Evolutionary conservation across 1,140 invertebrate genomes (phyloP), one percentile per base, ranked within the genome.

Genomic region (Vanessa atalanta): DNA sequence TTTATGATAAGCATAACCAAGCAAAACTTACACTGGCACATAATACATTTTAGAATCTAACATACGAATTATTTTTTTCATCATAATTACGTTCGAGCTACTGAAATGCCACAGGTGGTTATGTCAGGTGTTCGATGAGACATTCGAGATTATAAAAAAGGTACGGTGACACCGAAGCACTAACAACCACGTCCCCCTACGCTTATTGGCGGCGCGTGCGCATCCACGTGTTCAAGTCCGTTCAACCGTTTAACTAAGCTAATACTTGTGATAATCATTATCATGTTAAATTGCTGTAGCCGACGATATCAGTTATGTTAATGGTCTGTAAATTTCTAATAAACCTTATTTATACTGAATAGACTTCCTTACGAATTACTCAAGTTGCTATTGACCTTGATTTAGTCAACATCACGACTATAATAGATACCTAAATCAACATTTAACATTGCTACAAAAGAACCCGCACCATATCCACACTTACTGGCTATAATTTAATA

Each of bases 401-500:
- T 57, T 7, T 57, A 23, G 37, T 20, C 67, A 63, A 70, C 57
- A 14, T 70, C n/a, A 47, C 20, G 26, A 71, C 61, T 53, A 71
- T 64, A 65, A 72, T 60, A 43, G 64, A 20, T 66, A 51, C 15
- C 47, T 13, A 53, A 16, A 67, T 53, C 61, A 15, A 63, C 48
- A 63, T 31, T 63, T 50, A 72, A 55, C 53, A 53, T 72, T 53
- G 20, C 68, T 73, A 88, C 86, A 90, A 89, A 88, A 80, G 88
- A 83, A 77, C 89, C 89, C 88, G 87, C 87, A 92, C 81, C 81
- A 70, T 73, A 57, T 79, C 72, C 70, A 76, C 75, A 80, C 81
- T 82, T 79, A 84, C 83, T 80, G 81, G 78, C 78, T 81, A 90
- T 92, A 92, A 92, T 91, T 92, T 90, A 92, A 92, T 91, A 91